Evolutionary conservation across 2,113 vertebrate genomes (phyloP).

Genomic region (Manacus vitellinus): DNA sequence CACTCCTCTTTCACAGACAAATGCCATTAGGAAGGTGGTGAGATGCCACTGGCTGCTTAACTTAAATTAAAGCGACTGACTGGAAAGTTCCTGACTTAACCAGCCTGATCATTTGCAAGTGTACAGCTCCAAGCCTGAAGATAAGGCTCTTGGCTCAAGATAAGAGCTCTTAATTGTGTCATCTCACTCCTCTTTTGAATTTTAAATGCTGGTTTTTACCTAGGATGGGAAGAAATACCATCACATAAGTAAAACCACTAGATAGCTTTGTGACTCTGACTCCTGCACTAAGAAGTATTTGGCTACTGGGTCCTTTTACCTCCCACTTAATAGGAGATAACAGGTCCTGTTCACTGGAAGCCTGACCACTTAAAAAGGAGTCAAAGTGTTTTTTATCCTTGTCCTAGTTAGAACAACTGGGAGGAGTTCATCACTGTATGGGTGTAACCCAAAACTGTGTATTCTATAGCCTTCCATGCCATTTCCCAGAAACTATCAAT

Average conservation of each 20-base stretch:
- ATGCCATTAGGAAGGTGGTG: not conserved
- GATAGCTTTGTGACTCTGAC: not conserved
- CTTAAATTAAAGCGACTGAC: not conserved
- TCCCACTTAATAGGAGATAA: not conserved
- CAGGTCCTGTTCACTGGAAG: not conserved
- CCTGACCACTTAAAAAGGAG: not conserved
- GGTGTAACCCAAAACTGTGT: too few species aligned
- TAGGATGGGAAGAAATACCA: not conserved
- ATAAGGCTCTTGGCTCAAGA: not conserved
- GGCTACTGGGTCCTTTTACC: not conserved
- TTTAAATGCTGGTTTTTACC: not conserved
- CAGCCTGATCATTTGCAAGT: not conserved
- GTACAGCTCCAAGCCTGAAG: not conserved
- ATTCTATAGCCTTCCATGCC: too few species aligned
- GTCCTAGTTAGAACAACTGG: too few species aligned
- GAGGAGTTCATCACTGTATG: too few species aligned
- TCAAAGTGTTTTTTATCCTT: not conserved
- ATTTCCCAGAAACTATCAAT: too few species aligned
- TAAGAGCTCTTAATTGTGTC: not conserved
- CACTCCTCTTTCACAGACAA: not conserved
- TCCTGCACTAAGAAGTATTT: not conserved
- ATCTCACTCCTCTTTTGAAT: not conserved
- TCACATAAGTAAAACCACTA: not conserved
- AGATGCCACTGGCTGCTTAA: not conserved
- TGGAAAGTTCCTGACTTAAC: not conserved